Evolutionary conservation across 2,888 invertebrate genomes (phyloP), one percentile per base, ranked within the genome.

Genomic region (Magallana nippona): DNA sequence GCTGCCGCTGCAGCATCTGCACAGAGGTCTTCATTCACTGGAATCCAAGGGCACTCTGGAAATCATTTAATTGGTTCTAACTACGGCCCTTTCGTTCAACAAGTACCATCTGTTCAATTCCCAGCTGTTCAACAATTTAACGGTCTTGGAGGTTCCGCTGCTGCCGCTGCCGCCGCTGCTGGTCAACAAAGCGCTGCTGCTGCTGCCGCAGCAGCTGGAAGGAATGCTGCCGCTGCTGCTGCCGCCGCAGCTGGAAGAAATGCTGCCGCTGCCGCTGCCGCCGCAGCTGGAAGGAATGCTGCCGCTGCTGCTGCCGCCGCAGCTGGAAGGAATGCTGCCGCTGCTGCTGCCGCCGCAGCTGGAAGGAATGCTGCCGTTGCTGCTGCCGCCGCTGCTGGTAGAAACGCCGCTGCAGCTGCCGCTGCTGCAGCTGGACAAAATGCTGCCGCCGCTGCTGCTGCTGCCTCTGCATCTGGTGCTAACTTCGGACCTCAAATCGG

Each of bases 91-190:
- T 44, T 44, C 44, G 44, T 44, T 44, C 44, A 44, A 8, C 44
- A 44, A 8, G 44, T 44, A 8, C 44, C 5, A 44, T 8, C 44
- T 8, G 8, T 44, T 5, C 44, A 44, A 44, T 44, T 44, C 44
- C 44, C 8, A 44, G 44, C 8, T 44, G 44, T 44, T 44, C 44
- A 44, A 44, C 44, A 44, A 5, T 5, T 44, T 44, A 0, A 5
- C 17, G 60, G 60, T 60, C n/a, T 60, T 17, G 60, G 60, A n/a
- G 60, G 60, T n/a, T 17, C n/a, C 3, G 17, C n/a, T n/a, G 60
- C 60, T 60, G 60, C 60, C 17, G 60, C 60, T n/a, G n/a, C n/a
- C 60, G 60, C 60, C n/a, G 60, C 60, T 60, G 13, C 60, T n/a
- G 60, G 60, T 44, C 44, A 44, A 8, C 44, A 44, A 60, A 60